Percentiles rank a stretch among this genome's conserved stretches.
These are phyloP conservation scores for Tringa solitaria DNA, from an alignment of 2,113 vertebrate genomes.

Conservation along the genomic window DNA sequence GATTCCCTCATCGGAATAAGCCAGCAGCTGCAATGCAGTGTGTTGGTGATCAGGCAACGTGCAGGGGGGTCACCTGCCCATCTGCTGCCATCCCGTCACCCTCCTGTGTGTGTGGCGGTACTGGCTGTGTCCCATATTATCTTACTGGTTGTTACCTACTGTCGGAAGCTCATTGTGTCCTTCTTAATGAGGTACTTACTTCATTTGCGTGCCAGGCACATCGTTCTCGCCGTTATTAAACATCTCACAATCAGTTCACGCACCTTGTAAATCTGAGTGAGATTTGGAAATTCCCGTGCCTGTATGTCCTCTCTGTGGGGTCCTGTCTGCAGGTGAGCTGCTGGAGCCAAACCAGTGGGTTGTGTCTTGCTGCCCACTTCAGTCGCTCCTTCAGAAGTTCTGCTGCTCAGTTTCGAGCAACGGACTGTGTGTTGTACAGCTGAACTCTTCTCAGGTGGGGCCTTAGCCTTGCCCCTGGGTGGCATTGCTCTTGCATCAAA, in stretches of 20 bases:
- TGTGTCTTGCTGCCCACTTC: neutral
- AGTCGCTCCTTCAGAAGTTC: neutral
- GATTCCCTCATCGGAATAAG: fast-evolving
- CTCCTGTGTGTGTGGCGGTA: fast-evolving
- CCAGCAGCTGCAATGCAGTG: fast-evolving
- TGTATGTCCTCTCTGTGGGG: fast-evolving
- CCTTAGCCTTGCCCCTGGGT: neutral
- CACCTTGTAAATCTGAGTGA: neutral
- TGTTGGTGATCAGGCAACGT: neutral
- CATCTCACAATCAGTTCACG: fast-evolving
- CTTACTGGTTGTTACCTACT: neutral
- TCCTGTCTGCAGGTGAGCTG: fast-evolving
- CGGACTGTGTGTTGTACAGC: neutral
- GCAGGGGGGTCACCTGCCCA: neutral
- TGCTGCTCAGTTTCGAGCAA: neutral
- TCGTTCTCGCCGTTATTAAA: neutral
- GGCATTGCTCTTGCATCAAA: neutral
- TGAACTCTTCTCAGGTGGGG: neutral
- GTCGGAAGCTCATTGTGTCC: neutral
- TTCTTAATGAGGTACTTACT: neutral
- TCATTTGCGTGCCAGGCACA: neutral
- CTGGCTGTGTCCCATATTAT: fast-evolving
- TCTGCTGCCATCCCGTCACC: neutral
- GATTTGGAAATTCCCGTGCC: neutral
- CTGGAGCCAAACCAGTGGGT: neutral